Conservation (phyloP, 2,113 vertebrate species). For the Chrysochloris asiatica region DNA sequence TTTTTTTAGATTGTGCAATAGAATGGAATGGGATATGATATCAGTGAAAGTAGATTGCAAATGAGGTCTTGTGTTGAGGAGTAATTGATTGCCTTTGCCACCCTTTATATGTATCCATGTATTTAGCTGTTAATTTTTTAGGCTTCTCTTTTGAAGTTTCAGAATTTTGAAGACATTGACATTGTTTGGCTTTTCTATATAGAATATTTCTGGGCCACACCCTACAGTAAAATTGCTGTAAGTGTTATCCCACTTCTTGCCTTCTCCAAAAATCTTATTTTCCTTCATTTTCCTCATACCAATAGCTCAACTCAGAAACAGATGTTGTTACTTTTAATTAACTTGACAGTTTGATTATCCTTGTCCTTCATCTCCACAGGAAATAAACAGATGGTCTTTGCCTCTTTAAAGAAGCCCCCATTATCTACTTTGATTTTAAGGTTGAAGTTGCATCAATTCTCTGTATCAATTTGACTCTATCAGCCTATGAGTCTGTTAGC, state of each 20-base stretch:
- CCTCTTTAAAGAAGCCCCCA: slow-evolving; percentile 21
- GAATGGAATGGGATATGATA: not conserved
- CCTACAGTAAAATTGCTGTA: not conserved
- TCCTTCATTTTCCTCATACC: not conserved
- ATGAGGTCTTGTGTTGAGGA: not conserved
- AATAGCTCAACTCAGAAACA: slow-evolving; percentile 16
- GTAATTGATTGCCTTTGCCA: not conserved
- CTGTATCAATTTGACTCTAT: not conserved
- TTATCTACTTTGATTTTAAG: slow-evolving; percentile 12
- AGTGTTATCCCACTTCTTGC: not conserved
- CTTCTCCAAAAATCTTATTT: not conserved
- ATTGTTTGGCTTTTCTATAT: not conserved
- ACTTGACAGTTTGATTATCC: not conserved
- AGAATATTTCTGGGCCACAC: not conserved
- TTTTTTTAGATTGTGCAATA: not conserved
- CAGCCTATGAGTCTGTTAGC: not conserved
- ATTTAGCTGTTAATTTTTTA: slow-evolving; percentile 20
- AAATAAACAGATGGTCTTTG: not conserved
- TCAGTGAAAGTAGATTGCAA: not conserved
- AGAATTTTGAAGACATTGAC: not conserved
- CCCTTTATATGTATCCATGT: not conserved
- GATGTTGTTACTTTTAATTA: not conserved
- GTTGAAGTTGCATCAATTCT: not conserved
- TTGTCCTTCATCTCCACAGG: not conserved
- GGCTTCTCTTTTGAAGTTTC: slow-evolving; percentile 4